Conservation (phyloP, 2,888 invertebrate species). For the Catocala sponsa region DNA sequence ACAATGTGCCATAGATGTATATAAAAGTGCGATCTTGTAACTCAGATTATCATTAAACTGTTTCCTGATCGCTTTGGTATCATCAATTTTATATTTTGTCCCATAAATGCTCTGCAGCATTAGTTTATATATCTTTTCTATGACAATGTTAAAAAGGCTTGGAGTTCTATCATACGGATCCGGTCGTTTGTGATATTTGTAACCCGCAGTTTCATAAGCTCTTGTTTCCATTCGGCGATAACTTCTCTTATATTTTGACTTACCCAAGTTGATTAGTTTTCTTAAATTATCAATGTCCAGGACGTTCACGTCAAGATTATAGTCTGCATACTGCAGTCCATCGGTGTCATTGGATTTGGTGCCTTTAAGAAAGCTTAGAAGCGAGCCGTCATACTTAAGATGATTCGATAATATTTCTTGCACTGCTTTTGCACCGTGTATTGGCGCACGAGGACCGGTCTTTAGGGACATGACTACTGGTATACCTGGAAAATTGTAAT, state of each 20-base stretch:
- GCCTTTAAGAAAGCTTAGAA: not conserved
- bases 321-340: not conserved
- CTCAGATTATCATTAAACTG: not conserved
- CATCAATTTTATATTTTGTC: not conserved
- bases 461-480: too few species aligned
- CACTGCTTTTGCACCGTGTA: not conserved
- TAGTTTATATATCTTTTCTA: not conserved
- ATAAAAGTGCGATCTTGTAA: not conserved
- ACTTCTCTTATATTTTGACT: not conserved
- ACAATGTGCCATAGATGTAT: not conserved
- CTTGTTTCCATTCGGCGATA: not conserved
- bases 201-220: not conserved
- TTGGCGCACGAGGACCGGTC: not conserved
- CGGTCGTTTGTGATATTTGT: not conserved
- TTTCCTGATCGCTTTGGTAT: not conserved
- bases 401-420: not conserved
- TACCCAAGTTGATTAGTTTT: not conserved
- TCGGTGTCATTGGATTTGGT: not conserved
- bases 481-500: too few species aligned
- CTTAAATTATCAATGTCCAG: not conserved
- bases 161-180: not conserved
- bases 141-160: too few species aligned
- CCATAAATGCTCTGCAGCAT: slow-evolving; percentile 1
- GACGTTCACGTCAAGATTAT: not conserved
- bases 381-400: not conserved